These are phyloP conservation scores for Doris montereyensis DNA, from an alignment of 2,888 invertebrate species.

Conservation along the genomic window DNA sequence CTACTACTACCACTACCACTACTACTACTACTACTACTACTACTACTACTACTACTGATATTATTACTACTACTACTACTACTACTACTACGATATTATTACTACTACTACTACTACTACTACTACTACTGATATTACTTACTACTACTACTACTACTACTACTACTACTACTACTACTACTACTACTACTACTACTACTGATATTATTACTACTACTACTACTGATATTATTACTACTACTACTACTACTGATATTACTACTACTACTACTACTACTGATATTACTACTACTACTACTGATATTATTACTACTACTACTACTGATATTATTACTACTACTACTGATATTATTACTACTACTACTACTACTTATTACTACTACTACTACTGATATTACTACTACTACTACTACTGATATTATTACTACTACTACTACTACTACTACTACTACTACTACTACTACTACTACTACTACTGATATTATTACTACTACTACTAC, in stretches of 20 bases:
- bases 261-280: not conserved
- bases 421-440: not conserved
- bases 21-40: slow-evolving; percentile 11
- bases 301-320: not conserved
- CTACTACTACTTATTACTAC: not conserved
- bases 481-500: not conserved
- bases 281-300: not conserved
- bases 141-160: not conserved
- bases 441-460: not conserved
- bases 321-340: not conserved
- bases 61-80: slow-evolving; percentile 4
- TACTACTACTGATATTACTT: not conserved
- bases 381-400: not conserved
- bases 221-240: not conserved
- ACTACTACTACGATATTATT: not conserved
- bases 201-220: not conserved
- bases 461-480: not conserved
- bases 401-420: not conserved
- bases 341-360: not conserved
- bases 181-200: not conserved
- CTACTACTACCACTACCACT: slow-evolving; percentile 2
- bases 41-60: slow-evolving; percentile 22
- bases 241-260: no score
- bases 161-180: not conserved
- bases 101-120: not conserved